Evolutionary conservation across 2,113 vertebrate species (phyloP).

Genomic region (Aegotheles bennettii): DNA sequence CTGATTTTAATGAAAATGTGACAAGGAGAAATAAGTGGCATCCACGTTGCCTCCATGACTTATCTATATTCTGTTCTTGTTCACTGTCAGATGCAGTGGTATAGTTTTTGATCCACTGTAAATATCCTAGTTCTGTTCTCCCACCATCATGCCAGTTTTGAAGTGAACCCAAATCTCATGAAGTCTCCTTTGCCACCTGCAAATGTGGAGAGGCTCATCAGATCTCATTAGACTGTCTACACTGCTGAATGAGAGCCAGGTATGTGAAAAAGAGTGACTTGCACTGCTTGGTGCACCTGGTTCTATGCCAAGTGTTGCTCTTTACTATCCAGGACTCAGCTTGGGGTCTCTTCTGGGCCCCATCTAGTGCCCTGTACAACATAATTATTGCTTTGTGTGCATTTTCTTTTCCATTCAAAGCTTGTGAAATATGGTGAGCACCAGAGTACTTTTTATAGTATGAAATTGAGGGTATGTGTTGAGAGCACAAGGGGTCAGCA

Average conservation of each 20-base stretch:
- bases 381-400: background rate
- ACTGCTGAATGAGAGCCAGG: fast-evolving
- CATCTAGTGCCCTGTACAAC: background rate
- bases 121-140: background rate
- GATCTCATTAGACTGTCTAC: background rate
- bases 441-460: background rate
- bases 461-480: background rate
- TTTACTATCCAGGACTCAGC: background rate
- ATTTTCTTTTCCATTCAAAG: background rate
- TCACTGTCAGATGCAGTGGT: background rate
- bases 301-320: fast-evolving
- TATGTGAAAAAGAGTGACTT: background rate
- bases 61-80: background rate
- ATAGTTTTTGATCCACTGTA: background rate
- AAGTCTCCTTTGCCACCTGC: background rate
- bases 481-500: fast-evolving
- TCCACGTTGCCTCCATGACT: background rate
- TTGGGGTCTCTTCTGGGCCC: background rate
- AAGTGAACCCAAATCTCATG: background rate
- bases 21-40: background rate
- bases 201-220: background rate
- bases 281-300: background rate
- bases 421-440: background rate
- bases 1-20: background rate
- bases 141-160: background rate